Evolutionary conservation across 2,888 invertebrate species (phyloP), one percentile per base, ranked within the genome.

Genomic region (Smittia sp.): DNA sequence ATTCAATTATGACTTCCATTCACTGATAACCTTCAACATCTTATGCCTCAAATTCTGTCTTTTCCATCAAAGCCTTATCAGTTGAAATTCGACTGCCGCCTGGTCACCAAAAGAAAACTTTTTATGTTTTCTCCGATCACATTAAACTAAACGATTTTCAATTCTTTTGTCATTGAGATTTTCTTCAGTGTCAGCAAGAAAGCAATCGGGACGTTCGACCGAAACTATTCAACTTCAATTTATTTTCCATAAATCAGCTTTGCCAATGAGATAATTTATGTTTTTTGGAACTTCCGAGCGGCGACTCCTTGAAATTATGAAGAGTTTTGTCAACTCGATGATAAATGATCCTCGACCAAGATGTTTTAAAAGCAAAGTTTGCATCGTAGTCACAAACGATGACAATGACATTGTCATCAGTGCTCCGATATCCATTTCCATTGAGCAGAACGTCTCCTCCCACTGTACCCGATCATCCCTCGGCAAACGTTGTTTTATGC

Each of bases 241-340:
- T 58, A 58, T 22, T 58, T 58, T 58, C 58, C 58, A 58, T 58
- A 58, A 58, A 22, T 58, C 58, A 58, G 1, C 15, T 22, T 7
- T 18, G 9, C 22, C 20, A 58, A 58, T 58, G 15, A 52, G 9
- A 52, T 52, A 15, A 52, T 52, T 52, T 52, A 58, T 58, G 6
- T 18, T 20, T 58, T n/a, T 58, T 2, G 3, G 18, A n/a, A 58
- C 58, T 58, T 58, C 58, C 58, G 58, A 58, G 6, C 3, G 46
- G 6, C 18, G n/a, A 58, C 58, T 65, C 65, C 65, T 65, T 24
- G 1, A 65, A 65, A 6, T 65, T 65, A 65, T 65, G 62, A 62
- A 18, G 27, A n/a, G 65, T 22, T 20, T 62, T 65, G 65, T 65
- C 20, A 58, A 58, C 58, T 22, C 7, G 13, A 58, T 58, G 58